Evolutionary conservation across 1,140 invertebrate species (phyloP).

Genomic region (Drosophila ohnishii): DNA sequence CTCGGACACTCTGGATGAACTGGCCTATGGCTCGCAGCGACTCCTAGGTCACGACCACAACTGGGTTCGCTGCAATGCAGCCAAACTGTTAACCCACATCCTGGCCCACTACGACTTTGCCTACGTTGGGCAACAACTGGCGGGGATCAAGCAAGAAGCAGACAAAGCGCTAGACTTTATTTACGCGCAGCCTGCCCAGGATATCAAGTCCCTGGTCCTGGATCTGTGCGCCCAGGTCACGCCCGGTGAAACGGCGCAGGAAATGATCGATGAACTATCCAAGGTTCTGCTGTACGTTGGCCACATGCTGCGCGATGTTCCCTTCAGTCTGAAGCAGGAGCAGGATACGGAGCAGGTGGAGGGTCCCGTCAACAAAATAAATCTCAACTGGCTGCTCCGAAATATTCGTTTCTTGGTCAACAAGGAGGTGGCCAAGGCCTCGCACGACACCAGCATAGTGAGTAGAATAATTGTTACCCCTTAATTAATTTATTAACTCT

Average conservation of each 20-base stretch:
- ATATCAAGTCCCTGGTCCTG: constrained; percentile 87
- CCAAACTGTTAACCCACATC: constrained; percentile 89
- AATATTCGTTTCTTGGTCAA: constrained; percentile 86
- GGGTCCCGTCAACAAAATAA: constrained; percentile 63
- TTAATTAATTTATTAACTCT: background rate
- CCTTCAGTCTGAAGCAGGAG: constrained; percentile 74
- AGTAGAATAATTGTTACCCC: constrained; percentile 18
- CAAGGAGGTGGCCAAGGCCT: constrained; percentile 85
- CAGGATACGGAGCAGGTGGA: constrained; percentile 35
- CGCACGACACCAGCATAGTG: constrained; percentile 84
- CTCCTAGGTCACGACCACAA: constrained; percentile 86
- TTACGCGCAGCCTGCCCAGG: constrained; percentile 85
- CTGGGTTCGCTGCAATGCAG: constrained; percentile 89
- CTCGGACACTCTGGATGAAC: constrained; percentile 84
- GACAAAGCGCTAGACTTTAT: constrained; percentile 84
- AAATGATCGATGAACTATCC: constrained; percentile 88
- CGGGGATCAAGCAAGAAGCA: constrained; percentile 53
- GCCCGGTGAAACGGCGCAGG: constrained; percentile 84
- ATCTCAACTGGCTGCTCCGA: constrained; percentile 85
- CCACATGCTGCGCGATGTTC: constrained; percentile 85
- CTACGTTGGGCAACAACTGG: constrained; percentile 79
- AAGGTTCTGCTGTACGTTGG: constrained; percentile 90
- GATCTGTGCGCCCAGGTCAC: constrained; percentile 90
- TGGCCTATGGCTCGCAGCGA: constrained; percentile 90
- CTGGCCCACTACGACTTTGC: constrained; percentile 86